Evolutionary conservation across 2,797 vertebrate genomes (phyloP), one percentile per base, ranked within the genome.

Genomic region (Mus spretus): DNA sequence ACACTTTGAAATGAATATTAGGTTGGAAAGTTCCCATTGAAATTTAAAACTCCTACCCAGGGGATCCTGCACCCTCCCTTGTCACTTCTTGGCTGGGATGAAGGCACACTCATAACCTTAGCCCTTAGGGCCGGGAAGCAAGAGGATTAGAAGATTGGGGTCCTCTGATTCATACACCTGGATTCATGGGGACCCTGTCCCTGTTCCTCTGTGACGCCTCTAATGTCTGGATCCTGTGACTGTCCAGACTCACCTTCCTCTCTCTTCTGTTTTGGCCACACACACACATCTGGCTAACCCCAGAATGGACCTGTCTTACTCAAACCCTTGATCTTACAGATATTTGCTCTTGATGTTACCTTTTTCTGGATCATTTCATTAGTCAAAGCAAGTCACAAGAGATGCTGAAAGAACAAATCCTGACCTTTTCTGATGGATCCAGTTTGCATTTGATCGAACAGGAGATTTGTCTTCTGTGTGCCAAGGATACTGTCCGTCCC

Each of bases 301-400:
- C 22, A 50, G 50, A 57, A 53, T 47, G 15, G 31, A 7, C 72
- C 31, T 92, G 55, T 78, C 74, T 88, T 37, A n/a, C 20, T 72
- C 79, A 86, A 61, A 65, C 40, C 37, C 44, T 34, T 50, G 12
- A 14, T 55, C 72, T 63, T 79, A 24, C 5, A 87, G 74, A 81
- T 24, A 79, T 47, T 90, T 77, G 15, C 1, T 72, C 83, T 67
- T 82, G 65, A 57, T 83, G 9, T 74, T 65, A 26, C 31, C 50
- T 31, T 61, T 74, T 19, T 22, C 63, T 40, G 37, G 61, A 83
- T 74, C 63, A 57, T 83, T 85, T 89, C 84, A 91, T 9, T 90
- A 47, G 40, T 57, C 83, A 70, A 88, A 91, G 55, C 47, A 88
- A 74, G 50, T 93, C 79, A 63, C n/a, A 74, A 50, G 80, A 3